Conservation (phyloP, 2,797 vertebrate genomes). For the Sebastes miniatus region DNA sequence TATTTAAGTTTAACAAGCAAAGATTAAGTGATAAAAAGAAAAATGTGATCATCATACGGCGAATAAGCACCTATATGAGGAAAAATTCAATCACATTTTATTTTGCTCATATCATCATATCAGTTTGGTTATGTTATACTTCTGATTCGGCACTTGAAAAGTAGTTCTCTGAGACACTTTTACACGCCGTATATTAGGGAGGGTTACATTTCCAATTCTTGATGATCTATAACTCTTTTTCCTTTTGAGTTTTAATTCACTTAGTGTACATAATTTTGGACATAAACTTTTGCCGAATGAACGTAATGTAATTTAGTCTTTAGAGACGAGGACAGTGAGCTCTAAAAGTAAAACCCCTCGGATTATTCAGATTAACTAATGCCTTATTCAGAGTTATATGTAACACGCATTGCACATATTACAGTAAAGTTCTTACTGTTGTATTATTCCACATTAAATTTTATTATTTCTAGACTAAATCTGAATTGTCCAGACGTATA, state of each 20-base stretch:
- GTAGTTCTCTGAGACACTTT: neutral
- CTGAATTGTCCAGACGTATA: neutral
- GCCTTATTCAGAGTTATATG: neutral
- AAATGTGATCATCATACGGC: accelerated
- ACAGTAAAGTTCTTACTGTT: neutral
- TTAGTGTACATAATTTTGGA: neutral
- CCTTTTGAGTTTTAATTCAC: neutral
- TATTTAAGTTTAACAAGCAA: neutral
- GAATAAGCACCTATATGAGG: neutral
- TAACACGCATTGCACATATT: neutral
- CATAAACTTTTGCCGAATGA: neutral
- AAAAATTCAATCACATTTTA: neutral
- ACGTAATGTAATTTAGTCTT: neutral
- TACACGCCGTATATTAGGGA: neutral
- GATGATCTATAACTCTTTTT: neutral
- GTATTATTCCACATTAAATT: neutral
- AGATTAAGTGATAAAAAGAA: neutral
- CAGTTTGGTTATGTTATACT: neutral
- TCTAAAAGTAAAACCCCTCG: neutral
- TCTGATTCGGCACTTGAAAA: neutral
- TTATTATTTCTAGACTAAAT: neutral
- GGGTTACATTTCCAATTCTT: neutral
- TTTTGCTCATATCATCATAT: neutral
- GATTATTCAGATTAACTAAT: neutral
- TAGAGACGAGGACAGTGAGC: neutral